Conservation (phyloP, 2,888 invertebrate species). For the Eristalis intricaria region DNA sequence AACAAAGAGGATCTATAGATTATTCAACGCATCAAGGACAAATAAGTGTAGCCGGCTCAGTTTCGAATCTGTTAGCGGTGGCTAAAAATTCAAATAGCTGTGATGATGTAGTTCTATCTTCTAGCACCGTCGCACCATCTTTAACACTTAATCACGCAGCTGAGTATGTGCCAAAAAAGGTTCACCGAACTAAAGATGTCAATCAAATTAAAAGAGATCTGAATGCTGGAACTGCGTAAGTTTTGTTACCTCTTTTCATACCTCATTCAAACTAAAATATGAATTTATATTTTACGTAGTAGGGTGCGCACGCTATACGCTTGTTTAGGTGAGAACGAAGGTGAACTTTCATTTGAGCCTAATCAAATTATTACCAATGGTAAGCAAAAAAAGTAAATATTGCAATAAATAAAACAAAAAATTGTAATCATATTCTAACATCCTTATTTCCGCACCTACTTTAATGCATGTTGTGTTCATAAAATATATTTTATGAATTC, state of each 20-base stretch:
- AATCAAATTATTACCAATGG: constrained; percentile 99
- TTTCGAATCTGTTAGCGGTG: constrained; percentile 77
- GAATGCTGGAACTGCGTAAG: constrained; percentile 80
- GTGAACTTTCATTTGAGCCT: constrained; percentile 98
- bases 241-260: background rate
- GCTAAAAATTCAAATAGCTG: constrained; percentile 75
- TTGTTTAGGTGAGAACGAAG: constrained; percentile 97
- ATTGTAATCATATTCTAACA: background rate
- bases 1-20: constrained; percentile 76
- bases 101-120: constrained; percentile 78
- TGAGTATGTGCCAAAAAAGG: constrained; percentile 83
- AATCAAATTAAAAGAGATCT: constrained; percentile 80
- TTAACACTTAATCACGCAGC: constrained; percentile 73
- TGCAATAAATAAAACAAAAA: background rate
- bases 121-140: constrained; percentile 75
- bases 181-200: constrained; percentile 83
- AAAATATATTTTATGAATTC: background rate
- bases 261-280: background rate
- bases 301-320: constrained; percentile 97
- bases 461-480: no score
- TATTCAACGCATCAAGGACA: constrained; percentile 78
- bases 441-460: no score
- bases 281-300: constrained; percentile 80
- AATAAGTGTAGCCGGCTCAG: constrained; percentile 74
- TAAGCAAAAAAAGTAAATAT: constrained; percentile 79